Percentiles rank a stretch among this genome's conserved stretches.
phyloP scores from a whole-genome alignment of 2,888 invertebrate species.

The Clivina fossor region DNA sequence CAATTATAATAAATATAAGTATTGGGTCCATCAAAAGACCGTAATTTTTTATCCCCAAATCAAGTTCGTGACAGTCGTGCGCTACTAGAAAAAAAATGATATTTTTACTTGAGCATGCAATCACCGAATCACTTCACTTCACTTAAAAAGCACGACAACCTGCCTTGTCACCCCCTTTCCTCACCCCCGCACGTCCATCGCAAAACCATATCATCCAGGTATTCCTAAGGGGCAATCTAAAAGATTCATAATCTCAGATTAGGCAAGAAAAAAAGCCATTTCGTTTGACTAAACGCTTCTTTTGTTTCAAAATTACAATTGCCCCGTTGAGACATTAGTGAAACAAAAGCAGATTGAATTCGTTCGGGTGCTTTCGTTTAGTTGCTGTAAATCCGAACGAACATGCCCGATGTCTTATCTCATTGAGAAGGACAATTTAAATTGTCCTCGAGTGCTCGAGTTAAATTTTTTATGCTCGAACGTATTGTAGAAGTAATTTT shows the following conservation, averaged over 20 bases:
- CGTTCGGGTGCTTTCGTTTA: conserved; percentile 12
- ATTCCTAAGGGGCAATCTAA: conserved; percentile 49
- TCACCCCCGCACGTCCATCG: not conserved
- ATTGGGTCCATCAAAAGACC: conserved; percentile 8
- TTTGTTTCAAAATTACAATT: conserved; percentile 52
- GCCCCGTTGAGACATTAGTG: conserved; percentile 50
- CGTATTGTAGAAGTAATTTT: conserved; percentile 29
- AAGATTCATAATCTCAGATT: conserved; percentile 54
- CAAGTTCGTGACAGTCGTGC: conserved; percentile 25
- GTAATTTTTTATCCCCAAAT: conserved; percentile 18
- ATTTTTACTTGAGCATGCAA: conserved; percentile 28
- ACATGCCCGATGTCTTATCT: conserved; percentile 3
- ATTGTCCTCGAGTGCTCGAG: conserved; percentile 15
- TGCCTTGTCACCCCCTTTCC: not conserved
- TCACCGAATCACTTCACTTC: too few relatives aligned
- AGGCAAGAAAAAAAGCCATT: conserved; percentile 51
- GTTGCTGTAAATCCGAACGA: conserved; percentile 6
- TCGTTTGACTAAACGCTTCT: conserved; percentile 52
- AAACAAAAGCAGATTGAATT: conserved; percentile 11
- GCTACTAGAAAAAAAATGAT: conserved; percentile 30
- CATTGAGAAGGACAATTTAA: conserved; percentile 10
- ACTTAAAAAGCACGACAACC: conserved; percentile 7
- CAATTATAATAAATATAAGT: conserved; percentile 30
- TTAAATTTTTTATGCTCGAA: conserved; percentile 20
- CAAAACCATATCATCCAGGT: conserved; percentile 46